Conservation (phyloP, 2,797 vertebrate species). For the Esox masquinongy region DNA sequence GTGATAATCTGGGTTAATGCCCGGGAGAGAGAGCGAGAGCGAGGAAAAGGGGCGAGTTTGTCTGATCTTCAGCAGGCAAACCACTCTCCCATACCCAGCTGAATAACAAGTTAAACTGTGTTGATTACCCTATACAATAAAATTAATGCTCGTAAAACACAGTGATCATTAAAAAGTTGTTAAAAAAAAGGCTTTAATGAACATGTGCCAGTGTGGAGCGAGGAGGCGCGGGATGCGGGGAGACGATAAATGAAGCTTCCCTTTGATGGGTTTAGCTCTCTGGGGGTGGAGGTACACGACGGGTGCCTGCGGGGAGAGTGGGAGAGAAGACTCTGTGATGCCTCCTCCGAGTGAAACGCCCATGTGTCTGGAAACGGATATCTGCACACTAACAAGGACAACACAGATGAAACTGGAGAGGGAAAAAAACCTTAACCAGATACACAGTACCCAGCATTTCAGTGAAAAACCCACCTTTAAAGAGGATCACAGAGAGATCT, state of each 20-base stretch:
- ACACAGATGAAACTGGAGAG: neutral
- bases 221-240: neutral
- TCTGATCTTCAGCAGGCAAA: neutral
- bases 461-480: neutral
- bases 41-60: neutral
- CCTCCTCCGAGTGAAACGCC: neutral
- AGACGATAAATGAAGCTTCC: neutral
- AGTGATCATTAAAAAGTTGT: neutral
- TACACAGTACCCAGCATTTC: neutral
- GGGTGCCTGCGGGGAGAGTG: constrained; percentile 31
- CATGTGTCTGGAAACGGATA: constrained; percentile 3
- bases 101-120: constrained; percentile 1
- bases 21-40: constrained; percentile 13
- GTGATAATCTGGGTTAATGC: constrained; percentile 50
- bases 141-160: neutral
- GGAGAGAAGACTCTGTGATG: constrained; percentile 3
- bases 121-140: constrained; percentile 6
- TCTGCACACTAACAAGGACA: neutral
- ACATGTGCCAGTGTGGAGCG: neutral
- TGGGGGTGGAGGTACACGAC: constrained; percentile 17
- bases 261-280: constrained; percentile 15
- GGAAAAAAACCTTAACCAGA: neutral
- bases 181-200: neutral
- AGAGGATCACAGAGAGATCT: neutral
- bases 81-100: neutral